A percentile compares a stretch with the other conserved stretches of the same genome.
Conservation (phyloP, 2,797 vertebrate genomes). For the Streptopelia turtur region DNA sequence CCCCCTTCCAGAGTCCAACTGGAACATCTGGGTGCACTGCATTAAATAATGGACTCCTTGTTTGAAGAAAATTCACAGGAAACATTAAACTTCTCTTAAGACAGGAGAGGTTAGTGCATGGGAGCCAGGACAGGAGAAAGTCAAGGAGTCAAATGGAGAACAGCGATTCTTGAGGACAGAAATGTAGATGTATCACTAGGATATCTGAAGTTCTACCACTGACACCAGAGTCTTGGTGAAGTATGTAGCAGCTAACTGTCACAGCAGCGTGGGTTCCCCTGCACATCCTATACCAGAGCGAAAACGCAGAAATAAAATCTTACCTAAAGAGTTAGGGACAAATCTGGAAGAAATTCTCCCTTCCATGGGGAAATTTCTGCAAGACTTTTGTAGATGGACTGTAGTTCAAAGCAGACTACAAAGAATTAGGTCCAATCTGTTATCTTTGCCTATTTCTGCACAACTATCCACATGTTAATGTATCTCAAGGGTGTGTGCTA, state of each 20-base stretch:
- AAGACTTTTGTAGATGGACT: not conserved
- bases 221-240: not conserved
- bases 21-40: conserved; percentile 30
- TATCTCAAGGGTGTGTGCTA: not conserved
- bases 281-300: not conserved
- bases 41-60: conserved; percentile 37
- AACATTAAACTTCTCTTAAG: not conserved
- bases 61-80: conserved; percentile 36
- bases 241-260: not conserved
- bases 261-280: accelerated
- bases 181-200: not conserved
- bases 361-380: not conserved
- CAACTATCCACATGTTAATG: not conserved
- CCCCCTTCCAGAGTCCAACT: not conserved
- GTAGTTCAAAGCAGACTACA: not conserved
- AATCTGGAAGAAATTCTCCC: not conserved
- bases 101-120: not conserved
- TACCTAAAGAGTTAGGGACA: not conserved
- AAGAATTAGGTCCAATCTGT: not conserved
- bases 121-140: not conserved
- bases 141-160: not conserved
- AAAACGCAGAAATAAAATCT: not conserved
- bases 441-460: not conserved
- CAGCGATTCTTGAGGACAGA: not conserved
- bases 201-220: not conserved